These are phyloP conservation scores for Meda fulgida DNA, from an alignment of 2,797 vertebrate species.

Conservation along the genomic window DNA sequence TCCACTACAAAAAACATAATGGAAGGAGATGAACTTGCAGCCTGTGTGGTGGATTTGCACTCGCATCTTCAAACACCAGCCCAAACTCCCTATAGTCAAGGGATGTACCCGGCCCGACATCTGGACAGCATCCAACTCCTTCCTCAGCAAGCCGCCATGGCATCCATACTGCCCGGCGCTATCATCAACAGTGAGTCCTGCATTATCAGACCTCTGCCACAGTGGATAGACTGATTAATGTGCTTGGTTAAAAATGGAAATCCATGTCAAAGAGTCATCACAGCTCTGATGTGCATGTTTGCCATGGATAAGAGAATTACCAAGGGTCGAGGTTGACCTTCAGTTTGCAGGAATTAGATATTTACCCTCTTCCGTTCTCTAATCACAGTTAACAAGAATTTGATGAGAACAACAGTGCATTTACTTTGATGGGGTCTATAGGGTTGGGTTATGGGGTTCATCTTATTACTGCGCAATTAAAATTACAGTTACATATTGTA, in stretches of 20 bases:
- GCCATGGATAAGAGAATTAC: constrained; percentile 45
- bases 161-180: constrained; percentile 85
- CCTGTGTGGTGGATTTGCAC: constrained; percentile 84
- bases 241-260: constrained; percentile 44
- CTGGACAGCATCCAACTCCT: constrained; percentile 86
- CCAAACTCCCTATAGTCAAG: constrained; percentile 82
- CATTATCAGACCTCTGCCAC: constrained; percentile 32
- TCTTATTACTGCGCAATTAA: constrained; percentile 10
- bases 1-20: constrained; percentile 83
- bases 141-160: constrained; percentile 89
- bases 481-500: neutral
- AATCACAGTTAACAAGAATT: constrained; percentile 43
- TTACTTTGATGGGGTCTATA: constrained; percentile 31
- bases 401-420: constrained; percentile 30
- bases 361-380: constrained; percentile 43
- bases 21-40: constrained; percentile 84
- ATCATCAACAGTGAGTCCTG: constrained; percentile 87
- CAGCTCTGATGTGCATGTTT: constrained; percentile 46
- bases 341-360: constrained; percentile 46
- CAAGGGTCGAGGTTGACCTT: constrained; percentile 46
- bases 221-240: constrained; percentile 41
- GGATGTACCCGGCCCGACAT: constrained; percentile 84
- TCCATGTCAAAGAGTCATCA: constrained; percentile 42
- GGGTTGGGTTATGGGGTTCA: constrained; percentile 12
- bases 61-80: constrained; percentile 69